Evolutionary conservation across 2,797 vertebrate genomes (phyloP).

Genomic region (Sphenopsis melanotis): DNA sequence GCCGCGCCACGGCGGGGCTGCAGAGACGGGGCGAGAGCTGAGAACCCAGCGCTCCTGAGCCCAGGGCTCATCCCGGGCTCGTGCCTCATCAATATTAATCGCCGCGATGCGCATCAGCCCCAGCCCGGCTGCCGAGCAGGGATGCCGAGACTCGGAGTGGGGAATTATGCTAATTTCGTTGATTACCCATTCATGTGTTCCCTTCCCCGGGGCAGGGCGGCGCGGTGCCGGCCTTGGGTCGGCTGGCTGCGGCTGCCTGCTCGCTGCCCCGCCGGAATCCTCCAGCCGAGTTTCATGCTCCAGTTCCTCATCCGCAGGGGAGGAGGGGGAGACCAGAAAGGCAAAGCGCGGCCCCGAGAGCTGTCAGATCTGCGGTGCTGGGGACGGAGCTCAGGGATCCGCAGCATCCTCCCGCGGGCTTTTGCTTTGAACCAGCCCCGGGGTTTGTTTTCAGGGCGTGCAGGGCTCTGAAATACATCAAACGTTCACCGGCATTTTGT

Average conservation of each 20-base stretch:
- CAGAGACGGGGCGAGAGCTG: not conserved
- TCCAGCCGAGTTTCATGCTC: conserved; percentile 29
- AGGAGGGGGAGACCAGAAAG: not conserved
- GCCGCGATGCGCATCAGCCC: not conserved
- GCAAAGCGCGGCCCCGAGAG: not conserved
- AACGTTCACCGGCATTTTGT: not conserved
- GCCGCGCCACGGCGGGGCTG: rapidly evolving
- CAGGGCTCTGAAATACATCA: not conserved
- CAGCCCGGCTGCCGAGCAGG: not conserved
- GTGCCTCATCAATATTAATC: not conserved
- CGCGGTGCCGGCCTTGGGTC: not conserved
- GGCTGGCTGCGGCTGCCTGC: not conserved
- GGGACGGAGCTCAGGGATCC: not conserved
- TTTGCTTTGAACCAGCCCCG: not conserved
- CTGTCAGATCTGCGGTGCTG: not conserved
- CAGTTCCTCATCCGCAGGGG: not conserved
- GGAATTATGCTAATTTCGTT: not conserved
- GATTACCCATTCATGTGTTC: not conserved
- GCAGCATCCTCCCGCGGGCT: not conserved
- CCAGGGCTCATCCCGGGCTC: not conserved
- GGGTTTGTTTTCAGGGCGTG: not conserved
- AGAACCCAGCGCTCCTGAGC: not conserved
- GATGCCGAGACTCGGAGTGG: not conserved
- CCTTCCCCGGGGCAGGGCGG: not conserved
- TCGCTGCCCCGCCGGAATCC: not conserved